Conservation (phyloP, 2,797 vertebrate genomes). For the Spinibarbus caldwelli region DNA sequence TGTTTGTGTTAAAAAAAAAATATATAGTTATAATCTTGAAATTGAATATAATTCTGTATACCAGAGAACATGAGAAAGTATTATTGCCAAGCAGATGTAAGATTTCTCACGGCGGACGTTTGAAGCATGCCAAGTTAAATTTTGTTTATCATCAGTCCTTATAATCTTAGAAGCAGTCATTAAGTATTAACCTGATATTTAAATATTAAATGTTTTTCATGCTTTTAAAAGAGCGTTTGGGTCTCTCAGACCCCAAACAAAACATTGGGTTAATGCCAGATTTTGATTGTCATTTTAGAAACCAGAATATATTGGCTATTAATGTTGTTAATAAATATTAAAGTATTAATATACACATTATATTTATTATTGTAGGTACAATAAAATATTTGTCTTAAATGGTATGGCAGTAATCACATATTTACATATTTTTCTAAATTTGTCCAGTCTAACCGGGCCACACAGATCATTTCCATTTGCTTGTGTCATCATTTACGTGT, state of each 20-base stretch:
- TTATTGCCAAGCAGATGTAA: background rate
- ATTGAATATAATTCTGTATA: background rate
- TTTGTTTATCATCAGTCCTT: background rate
- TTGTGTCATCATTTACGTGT: background rate
- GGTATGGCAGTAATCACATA: background rate
- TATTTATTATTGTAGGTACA: background rate
- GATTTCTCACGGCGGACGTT: no score
- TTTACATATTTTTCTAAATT: constrained; percentile 14
- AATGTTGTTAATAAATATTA: background rate
- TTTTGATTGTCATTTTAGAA: background rate
- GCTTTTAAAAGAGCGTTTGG: background rate
- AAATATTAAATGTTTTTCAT: constrained; percentile 12
- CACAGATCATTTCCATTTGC: background rate
- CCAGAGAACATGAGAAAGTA: background rate
- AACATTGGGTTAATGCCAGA: background rate
- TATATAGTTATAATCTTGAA: background rate
- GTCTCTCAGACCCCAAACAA: background rate
- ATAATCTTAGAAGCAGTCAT: background rate
- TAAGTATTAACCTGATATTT: constrained; percentile 2
- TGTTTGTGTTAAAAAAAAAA: background rate
- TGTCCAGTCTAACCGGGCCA: background rate
- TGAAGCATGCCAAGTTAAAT: background rate
- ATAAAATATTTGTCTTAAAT: background rate
- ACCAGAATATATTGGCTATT: background rate
- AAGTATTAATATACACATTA: no score